phyloP scores from a whole-genome alignment of 2,113 vertebrate genomes.

The Miniopterus natalensis region DNA sequence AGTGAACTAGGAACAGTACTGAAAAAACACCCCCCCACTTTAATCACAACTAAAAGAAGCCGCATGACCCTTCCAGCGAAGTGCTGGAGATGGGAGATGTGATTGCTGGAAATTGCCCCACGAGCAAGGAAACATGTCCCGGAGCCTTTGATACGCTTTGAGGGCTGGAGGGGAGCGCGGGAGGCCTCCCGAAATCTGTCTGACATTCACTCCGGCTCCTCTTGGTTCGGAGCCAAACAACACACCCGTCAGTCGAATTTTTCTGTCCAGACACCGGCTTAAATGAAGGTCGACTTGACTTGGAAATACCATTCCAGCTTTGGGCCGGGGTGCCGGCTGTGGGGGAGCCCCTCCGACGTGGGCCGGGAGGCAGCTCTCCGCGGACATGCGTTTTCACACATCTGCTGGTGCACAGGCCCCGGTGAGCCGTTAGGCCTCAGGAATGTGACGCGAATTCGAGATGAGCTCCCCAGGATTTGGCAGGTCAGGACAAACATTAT shows the following conservation, averaged over 20 bases:
- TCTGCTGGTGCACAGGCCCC: constrained; percentile 66
- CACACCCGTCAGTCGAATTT: constrained; percentile 53
- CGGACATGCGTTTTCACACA: constrained; percentile 79
- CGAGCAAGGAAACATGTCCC: not conserved
- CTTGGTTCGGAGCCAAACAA: constrained; percentile 57
- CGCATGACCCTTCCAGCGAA: not conserved
- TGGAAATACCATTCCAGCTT: constrained; percentile 46
- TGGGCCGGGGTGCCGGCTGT: constrained; percentile 36
- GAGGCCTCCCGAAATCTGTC: constrained; percentile 29
- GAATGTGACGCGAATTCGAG: constrained; percentile 53
- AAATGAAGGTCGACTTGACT: constrained; percentile 70
- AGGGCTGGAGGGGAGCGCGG: not conserved
- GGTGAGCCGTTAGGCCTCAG: constrained; percentile 58
- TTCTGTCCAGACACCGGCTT: constrained; percentile 64
- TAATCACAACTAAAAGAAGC: not conserved
- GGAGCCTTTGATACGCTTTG: not conserved
- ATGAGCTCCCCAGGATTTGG: constrained; percentile 72
- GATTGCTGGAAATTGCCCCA: not conserved
- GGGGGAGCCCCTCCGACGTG: constrained; percentile 29
- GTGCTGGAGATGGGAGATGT: not conserved
- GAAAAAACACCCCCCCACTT: not conserved
- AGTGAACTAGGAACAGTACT: not conserved
- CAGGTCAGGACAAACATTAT: constrained; percentile 72
- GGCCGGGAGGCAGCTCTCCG: constrained; percentile 45
- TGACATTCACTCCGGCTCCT: not conserved